These are phyloP conservation scores for Rhynchomys soricoides DNA, from an alignment of 2,113 vertebrate genomes.

Conservation along the genomic window DNA sequence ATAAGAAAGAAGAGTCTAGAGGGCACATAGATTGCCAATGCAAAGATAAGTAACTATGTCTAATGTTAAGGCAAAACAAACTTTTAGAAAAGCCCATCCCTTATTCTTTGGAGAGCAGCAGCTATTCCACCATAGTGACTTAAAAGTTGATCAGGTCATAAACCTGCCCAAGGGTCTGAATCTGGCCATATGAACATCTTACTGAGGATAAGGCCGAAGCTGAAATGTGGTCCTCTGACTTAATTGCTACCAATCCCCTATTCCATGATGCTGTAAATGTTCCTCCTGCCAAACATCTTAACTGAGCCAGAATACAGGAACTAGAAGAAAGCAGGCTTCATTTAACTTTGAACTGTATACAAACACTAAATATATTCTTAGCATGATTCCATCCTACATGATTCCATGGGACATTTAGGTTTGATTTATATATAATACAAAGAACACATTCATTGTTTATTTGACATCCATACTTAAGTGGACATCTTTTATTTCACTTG, in stretches of 20 bases:
- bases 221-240: not conserved
- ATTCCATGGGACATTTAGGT: not conserved
- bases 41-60: accelerated
- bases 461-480: not conserved
- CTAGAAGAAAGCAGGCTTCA: not conserved
- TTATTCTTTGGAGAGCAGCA: not conserved
- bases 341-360: not conserved
- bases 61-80: not conserved
- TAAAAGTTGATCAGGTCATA: too few relatives aligned
- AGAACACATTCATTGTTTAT: not conserved
- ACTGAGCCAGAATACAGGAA: not conserved
- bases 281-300: not conserved
- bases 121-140: accelerated
- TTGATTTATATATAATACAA: not conserved
- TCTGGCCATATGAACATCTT: not conserved
- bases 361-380: not conserved
- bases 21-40: not conserved
- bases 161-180: too few relatives aligned
- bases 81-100: not conserved
- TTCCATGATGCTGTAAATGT: not conserved
- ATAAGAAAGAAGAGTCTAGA: not conserved
- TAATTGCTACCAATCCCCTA: accelerated
- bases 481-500: not conserved
- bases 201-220: accelerated
- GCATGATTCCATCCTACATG: not conserved